A percentile compares a stretch with the other conserved stretches of the same genome.
phyloP scores from a whole-genome alignment of 2,797 vertebrate species.

The Apogon talboti region DNA sequence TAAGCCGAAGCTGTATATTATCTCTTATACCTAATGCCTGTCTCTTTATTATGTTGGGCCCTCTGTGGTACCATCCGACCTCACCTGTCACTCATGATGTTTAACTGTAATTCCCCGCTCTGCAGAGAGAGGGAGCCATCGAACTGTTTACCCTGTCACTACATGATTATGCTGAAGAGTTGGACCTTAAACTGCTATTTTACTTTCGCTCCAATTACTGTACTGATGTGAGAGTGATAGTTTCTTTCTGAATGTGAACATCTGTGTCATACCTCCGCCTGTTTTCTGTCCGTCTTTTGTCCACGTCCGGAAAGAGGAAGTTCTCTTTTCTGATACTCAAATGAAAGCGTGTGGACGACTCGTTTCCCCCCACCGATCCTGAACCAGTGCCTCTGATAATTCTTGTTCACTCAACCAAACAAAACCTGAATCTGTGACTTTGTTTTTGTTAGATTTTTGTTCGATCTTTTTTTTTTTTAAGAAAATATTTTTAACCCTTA shows the following conservation, averaged over 20 bases:
- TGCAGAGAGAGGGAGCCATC: slow-evolving; percentile 47
- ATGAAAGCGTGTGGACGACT: slow-evolving; percentile 28
- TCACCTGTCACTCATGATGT: slow-evolving; percentile 14
- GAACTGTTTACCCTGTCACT: slow-evolving; percentile 46
- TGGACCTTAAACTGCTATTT: slow-evolving; percentile 57
- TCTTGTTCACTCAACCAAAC: slow-evolving; percentile 62
- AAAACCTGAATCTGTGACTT: slow-evolving; percentile 66
- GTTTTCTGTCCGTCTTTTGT: slow-evolving; percentile 35
- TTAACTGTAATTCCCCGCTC: slow-evolving; percentile 43
- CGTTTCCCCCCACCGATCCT: slow-evolving; percentile 11
- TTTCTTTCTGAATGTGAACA: slow-evolving; percentile 45
- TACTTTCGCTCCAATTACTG: slow-evolving; percentile 32
- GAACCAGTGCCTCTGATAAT: slow-evolving; percentile 81
- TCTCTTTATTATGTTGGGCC: slow-evolving; percentile 26
- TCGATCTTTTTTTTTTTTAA: slow-evolving; percentile 51
- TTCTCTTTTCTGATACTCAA: slow-evolving; percentile 34
- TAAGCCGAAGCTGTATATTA: slow-evolving; percentile 61
- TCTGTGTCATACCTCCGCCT: slow-evolving; percentile 35
- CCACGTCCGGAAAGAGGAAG: slow-evolving; percentile 24
- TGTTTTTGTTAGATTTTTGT: slow-evolving; percentile 25
- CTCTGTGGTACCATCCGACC: not conserved
- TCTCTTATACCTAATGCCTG: slow-evolving; percentile 49
- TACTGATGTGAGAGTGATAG: slow-evolving; percentile 31
- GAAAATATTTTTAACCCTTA: slow-evolving; percentile 70
- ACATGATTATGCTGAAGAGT: slow-evolving; percentile 28